Evolutionary conservation across 2,888 invertebrate genomes (phyloP).

Genomic region (Sinopyrophorus schimmeli): DNA sequence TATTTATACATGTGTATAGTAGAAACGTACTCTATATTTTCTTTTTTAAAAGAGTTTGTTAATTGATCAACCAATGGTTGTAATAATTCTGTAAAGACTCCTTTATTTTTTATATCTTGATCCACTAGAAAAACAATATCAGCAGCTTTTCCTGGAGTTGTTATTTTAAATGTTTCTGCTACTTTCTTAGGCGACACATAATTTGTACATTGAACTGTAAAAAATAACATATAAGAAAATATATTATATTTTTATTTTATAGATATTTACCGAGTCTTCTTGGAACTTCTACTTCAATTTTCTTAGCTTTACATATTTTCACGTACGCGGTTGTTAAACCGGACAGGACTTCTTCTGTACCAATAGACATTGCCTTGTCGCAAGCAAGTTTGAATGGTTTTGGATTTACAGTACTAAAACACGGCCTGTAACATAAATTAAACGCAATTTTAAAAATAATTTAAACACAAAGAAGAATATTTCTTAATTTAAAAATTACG

Average conservation of each 20-base stretch:
- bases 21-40: conserved; percentile 63
- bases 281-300: conserved; percentile 67
- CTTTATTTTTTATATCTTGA: conserved; percentile 63
- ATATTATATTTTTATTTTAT: neutral
- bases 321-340: conserved; percentile 71
- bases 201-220: conserved; percentile 55
- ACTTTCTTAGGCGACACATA: conserved; percentile 55
- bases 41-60: conserved; percentile 62
- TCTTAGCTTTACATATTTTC: conserved; percentile 62
- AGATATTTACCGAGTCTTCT: conserved; percentile 59
- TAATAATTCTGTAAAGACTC: conserved; percentile 65
- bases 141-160: conserved; percentile 72
- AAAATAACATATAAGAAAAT: too few species aligned
- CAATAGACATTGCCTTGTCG: conserved; percentile 64
- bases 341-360: conserved; percentile 64
- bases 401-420: conserved; percentile 59
- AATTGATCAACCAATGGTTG: conserved; percentile 65
- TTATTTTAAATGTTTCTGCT: conserved; percentile 67
- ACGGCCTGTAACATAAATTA: conserved; percentile 37
- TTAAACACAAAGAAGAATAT: too few species aligned
- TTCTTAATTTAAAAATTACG: too few species aligned
- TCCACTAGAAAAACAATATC: conserved; percentile 83
- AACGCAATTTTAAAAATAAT: too few species aligned
- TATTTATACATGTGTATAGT: neutral
- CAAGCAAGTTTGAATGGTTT: conserved; percentile 71